These are phyloP conservation scores for Pteropus alecto DNA, from an alignment of 2,113 vertebrate species.

Conservation along the genomic window DNA sequence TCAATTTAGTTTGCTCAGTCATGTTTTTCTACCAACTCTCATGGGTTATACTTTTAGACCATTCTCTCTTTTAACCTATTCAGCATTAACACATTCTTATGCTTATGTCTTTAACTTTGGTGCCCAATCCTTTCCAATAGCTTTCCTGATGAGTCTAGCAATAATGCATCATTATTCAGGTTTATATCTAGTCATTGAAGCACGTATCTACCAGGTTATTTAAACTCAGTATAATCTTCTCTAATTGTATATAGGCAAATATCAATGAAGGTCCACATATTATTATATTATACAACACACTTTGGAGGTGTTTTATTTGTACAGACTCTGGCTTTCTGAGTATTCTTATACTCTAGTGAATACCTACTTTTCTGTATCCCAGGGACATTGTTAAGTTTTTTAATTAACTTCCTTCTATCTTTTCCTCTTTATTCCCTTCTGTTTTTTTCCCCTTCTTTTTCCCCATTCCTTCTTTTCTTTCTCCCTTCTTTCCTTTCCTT, in stretches of 20 bases:
- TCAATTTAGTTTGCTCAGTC: not conserved
- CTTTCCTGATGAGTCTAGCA: not conserved
- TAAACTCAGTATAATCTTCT: not conserved
- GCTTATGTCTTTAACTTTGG: not conserved
- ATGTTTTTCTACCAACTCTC: not conserved
- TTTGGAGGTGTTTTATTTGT: not conserved
- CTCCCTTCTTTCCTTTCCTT: not conserved
- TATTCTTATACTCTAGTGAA: not conserved
- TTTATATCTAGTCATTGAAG: not conserved
- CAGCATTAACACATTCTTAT: not conserved
- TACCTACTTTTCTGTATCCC: not conserved
- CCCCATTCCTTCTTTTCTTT: not conserved
- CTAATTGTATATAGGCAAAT: not conserved
- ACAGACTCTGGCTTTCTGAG: not conserved
- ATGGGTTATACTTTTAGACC: not conserved
- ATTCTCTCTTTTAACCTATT: slow-evolving; percentile 14
- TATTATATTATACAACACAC: not conserved
- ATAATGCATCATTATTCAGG: not conserved
- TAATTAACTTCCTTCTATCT: not conserved
- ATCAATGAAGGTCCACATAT: not conserved
- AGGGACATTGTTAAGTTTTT: not conserved
- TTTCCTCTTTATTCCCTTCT: not conserved
- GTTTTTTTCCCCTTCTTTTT: not conserved
- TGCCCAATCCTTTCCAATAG: not conserved
- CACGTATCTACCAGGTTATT: not conserved